Conservation (phyloP, 2,113 vertebrate genomes). For the Dunckerocampus dactyliophorus region DNA sequence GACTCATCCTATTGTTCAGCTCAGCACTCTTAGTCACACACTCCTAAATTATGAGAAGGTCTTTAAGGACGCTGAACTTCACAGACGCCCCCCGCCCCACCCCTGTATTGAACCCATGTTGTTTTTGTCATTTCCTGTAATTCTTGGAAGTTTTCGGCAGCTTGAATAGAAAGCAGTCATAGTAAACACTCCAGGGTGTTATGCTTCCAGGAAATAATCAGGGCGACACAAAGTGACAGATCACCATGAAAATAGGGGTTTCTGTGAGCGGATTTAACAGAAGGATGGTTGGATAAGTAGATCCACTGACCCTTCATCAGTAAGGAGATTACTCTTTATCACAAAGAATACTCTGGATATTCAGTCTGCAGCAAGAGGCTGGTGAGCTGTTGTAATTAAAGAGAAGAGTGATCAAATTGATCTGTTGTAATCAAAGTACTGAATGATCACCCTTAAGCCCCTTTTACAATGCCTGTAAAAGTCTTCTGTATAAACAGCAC, state of each 20-base stretch:
- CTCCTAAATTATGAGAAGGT: slow-evolving; percentile 49
- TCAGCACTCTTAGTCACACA: slow-evolving; percentile 40
- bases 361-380: slow-evolving; percentile 25
- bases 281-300: slow-evolving; percentile 58
- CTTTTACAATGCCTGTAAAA: too few relatives aligned
- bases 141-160: slow-evolving; percentile 3
- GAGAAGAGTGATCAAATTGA: slow-evolving; percentile 16
- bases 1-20: slow-evolving; percentile 64
- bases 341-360: slow-evolving; percentile 44
- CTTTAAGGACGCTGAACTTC: slow-evolving; percentile 44
- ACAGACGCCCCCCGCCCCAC: slow-evolving; percentile 21
- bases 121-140: slow-evolving; percentile 53
- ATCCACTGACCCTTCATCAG: slow-evolving; percentile 44
- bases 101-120: slow-evolving; percentile 2
- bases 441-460: neutral
- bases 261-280: slow-evolving; percentile 53
- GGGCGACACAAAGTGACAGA: neutral
- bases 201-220: slow-evolving; percentile 4
- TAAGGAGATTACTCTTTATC: slow-evolving; percentile 67
- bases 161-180: neutral
- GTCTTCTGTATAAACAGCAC: too few relatives aligned
- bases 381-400: slow-evolving; percentile 40
- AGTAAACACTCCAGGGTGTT: neutral
- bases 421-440: slow-evolving; percentile 6
- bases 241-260: slow-evolving; percentile 41